Evolutionary conservation across 2,113 vertebrate species (phyloP).

Genomic region (Phodopus roborovskii): DNA sequence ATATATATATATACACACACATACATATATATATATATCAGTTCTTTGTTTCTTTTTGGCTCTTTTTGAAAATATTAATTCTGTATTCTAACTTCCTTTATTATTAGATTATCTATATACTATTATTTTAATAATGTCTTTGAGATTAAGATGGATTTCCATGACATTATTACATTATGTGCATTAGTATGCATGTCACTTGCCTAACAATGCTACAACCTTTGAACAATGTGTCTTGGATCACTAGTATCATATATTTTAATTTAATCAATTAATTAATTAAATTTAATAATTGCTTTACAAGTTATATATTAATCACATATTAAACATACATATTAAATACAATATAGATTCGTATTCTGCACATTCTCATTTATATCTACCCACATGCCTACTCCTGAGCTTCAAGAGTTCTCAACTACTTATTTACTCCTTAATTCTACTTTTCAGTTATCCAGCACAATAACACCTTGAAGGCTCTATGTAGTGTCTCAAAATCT

Average conservation of each 20-base stretch:
- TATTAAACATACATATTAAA: background rate
- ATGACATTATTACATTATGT: background rate
- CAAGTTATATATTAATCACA: background rate
- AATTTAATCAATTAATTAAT: too few relatives aligned
- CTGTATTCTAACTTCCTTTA: background rate
- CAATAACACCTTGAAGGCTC: background rate
- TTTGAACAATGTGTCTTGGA: background rate
- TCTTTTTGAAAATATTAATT: constrained; percentile 42
- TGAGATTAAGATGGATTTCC: background rate
- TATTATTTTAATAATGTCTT: constrained; percentile 24
- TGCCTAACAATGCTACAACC: background rate
- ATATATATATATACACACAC: too few relatives aligned
- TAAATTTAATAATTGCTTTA: background rate
- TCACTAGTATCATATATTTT: background rate
- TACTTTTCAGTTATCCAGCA: background rate
- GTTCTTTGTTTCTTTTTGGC: background rate
- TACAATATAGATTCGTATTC: background rate
- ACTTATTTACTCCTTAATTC: background rate
- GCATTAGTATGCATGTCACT: background rate
- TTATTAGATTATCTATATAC: background rate
- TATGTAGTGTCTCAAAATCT: background rate
- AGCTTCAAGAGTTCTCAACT: background rate
- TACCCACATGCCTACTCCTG: background rate
- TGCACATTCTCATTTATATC: background rate
- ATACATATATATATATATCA: background rate